Evolutionary conservation across 2,113 vertebrate species (phyloP).

Genomic region (Canis aureus): DNA sequence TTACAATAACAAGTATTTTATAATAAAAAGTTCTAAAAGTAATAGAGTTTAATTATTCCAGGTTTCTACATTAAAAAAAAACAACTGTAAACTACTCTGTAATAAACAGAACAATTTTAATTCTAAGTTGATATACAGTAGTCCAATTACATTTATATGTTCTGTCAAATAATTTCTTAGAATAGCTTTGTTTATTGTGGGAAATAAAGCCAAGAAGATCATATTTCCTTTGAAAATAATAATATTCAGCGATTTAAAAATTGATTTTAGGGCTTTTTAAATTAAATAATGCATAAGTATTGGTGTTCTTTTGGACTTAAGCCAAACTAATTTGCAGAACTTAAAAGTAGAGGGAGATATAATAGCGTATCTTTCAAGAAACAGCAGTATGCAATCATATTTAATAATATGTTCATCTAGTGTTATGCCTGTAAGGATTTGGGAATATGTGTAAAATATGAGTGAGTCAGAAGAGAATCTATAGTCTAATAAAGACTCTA

Average conservation of each 20-base stretch:
- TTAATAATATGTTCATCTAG: slow-evolving; percentile 22
- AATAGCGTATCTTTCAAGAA: slow-evolving; percentile 5
- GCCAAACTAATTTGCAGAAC: slow-evolving; percentile 35
- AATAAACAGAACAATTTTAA: slow-evolving; percentile 7
- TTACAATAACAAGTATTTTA: background rate
- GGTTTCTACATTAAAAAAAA: background rate
- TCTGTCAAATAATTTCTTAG: slow-evolving; percentile 53
- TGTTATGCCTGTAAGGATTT: background rate
- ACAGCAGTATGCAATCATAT: background rate
- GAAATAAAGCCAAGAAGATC: slow-evolving; percentile 1
- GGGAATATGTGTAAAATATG: background rate
- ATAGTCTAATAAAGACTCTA: background rate
- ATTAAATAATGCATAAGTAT: slow-evolving; percentile 16
- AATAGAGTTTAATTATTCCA: background rate
- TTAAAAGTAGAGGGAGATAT: background rate
- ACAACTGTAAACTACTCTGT: background rate
- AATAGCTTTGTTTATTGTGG: background rate
- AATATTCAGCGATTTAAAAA: slow-evolving; percentile 14
- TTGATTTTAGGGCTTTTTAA: background rate
- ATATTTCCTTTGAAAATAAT: slow-evolving; percentile 34
- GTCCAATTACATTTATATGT: background rate
- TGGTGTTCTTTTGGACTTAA: background rate
- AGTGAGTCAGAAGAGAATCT: slow-evolving; percentile 13
- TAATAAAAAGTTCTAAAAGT: background rate
- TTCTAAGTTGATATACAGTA: background rate